Percentiles rank a stretch among this genome's conserved stretches.
Evolutionary conservation across 2,888 invertebrate species (phyloP).

Genomic region (Cerastis rubricosa): DNA sequence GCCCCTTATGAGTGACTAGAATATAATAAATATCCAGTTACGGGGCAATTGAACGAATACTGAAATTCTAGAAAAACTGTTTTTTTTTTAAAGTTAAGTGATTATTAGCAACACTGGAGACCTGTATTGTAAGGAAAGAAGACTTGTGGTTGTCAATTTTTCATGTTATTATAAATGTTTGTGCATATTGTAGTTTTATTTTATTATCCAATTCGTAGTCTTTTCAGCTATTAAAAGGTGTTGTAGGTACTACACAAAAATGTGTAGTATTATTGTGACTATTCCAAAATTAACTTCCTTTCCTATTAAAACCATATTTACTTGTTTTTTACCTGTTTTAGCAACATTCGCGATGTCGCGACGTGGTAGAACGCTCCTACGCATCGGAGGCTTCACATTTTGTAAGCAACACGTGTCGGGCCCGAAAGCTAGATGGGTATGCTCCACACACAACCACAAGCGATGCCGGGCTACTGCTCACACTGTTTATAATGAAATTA

Average conservation of each 20-base stretch:
- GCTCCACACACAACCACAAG: conserved; percentile 69
- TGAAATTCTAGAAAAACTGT: neutral
- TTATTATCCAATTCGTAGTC: too few relatives aligned
- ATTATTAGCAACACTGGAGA: neutral
- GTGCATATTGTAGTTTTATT: too few relatives aligned
- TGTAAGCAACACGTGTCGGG: conserved; percentile 60
- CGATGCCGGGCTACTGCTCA: conserved; percentile 69
- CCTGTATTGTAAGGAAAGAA: neutral
- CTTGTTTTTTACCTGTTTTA: conserved; percentile 38
- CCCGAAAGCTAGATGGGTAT: conserved; percentile 69
- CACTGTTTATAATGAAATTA: conserved; percentile 60
- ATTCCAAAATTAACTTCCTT: neutral
- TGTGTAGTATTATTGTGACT: neutral
- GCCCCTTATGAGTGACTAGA: conserved; percentile 13
- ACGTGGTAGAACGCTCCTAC: conserved; percentile 66
- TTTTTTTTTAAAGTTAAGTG: neutral
- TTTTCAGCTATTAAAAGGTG: too few relatives aligned
- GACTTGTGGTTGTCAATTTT: neutral
- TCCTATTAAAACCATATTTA: neutral
- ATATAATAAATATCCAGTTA: neutral
- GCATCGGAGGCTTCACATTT: conserved; percentile 68
- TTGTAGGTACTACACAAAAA: too few relatives aligned
- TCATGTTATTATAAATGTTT: neutral
- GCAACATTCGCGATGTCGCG: conserved; percentile 68
- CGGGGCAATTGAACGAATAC: too few relatives aligned